Conservation (phyloP, 2,797 vertebrate species). For the Rhyacichthys aspro region DNA sequence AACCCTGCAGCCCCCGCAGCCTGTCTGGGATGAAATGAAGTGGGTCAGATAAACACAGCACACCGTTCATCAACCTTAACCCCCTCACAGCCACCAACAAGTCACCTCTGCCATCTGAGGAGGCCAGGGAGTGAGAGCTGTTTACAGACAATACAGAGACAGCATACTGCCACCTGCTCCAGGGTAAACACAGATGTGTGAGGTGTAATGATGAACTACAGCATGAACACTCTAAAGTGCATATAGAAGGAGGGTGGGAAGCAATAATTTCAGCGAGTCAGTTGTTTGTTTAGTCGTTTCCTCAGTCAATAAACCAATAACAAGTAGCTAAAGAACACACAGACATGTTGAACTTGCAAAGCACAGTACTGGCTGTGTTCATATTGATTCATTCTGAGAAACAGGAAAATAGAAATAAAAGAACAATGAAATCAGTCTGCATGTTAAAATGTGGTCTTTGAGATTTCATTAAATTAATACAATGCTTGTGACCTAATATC, state of each 20-base stretch:
- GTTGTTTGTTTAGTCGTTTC: constrained; percentile 51
- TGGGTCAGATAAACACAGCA: constrained; percentile 49
- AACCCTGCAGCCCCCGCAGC: constrained; percentile 37
- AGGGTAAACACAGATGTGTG: constrained; percentile 53
- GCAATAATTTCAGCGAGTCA: constrained; percentile 34
- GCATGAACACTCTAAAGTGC: constrained; percentile 7
- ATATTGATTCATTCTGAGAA: constrained; percentile 3
- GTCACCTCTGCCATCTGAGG: background rate
- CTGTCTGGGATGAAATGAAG: constrained; percentile 44
- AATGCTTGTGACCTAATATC: no score
- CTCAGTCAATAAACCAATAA: constrained; percentile 64
- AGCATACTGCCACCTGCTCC: constrained; percentile 51
- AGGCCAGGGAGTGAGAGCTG: constrained; percentile 20
- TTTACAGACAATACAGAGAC: constrained; percentile 23
- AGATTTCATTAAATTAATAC: no score
- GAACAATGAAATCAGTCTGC: constrained; percentile 5
- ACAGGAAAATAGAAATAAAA: background rate
- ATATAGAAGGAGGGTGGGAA: background rate
- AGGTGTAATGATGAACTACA: constrained; percentile 18
- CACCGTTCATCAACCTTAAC: constrained; percentile 48
- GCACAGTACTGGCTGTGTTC: constrained; percentile 15
- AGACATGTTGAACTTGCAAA: constrained; percentile 45
- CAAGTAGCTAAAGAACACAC: constrained; percentile 34
- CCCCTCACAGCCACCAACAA: constrained; percentile 19
- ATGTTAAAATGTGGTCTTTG: no score